Evolutionary conservation across 2,113 vertebrate species (phyloP), one percentile per base, ranked within the genome.

Genomic region (Pachycephala philippinensis): DNA sequence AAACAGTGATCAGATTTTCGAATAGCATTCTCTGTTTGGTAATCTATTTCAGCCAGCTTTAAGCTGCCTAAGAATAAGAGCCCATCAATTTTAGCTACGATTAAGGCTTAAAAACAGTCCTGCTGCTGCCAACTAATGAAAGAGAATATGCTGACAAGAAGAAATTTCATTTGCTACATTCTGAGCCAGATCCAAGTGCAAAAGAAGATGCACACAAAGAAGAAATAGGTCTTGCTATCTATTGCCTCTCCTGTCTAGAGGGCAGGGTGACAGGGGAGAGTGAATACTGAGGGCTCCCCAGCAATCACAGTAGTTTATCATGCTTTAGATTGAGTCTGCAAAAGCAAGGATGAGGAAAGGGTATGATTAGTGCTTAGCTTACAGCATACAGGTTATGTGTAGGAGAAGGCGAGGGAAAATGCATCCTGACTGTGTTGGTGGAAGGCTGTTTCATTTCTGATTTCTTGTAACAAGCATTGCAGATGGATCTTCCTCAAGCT

Each of bases 31-130:
- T 91, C 84, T 87, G 49, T 57, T 85, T 91, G 37, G 27, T 74
- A 66, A 96, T 87, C 63, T 85, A 66, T 90, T 95, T 91, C 74
- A 91, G 65, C 50, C 35, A 93, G 50, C 50, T 93, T 89, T 94
- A 91, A 80, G 27, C 45, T 95, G 75, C 70, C 87, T 83, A 83
- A 80, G 91, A 94, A 56, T 64, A 93, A 84, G 17, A 96, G 23
- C 33, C 44, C 54, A 72, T 89, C 44, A 83, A 59, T 91, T 95
- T 93, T 76, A 94, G 57, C 50, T 80, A 69, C 0, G 2, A 90
- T 94, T 95, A 91, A 85, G 42, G 45, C 78, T 93, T 93, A 82
- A 83, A 92, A 95, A 28, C 45, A 87, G 49, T 63, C 13, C 33
- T 6, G 4, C 59, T 91, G 70, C 70, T 93, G 82, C 78, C 89